phyloP scores from a whole-genome alignment of 1,140 invertebrate genomes.

The Plectrocnemia conspersa region DNA sequence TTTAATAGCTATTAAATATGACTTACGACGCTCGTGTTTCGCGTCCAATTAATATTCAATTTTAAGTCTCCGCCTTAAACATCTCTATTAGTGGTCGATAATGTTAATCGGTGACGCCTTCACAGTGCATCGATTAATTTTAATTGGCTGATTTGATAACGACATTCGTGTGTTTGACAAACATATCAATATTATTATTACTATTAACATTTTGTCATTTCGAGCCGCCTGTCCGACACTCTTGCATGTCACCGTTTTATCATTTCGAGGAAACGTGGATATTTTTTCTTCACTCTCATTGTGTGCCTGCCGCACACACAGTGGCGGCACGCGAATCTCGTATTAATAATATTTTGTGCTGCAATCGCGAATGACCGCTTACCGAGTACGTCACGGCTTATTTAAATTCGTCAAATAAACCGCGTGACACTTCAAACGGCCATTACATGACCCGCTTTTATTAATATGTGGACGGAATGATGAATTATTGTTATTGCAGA shows the following conservation, averaged over 20 bases:
- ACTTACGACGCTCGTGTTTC: too few species aligned
- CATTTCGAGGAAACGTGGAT: conserved; percentile 24
- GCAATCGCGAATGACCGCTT: background rate
- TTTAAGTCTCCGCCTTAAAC: too few species aligned
- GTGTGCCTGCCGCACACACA: too few species aligned
- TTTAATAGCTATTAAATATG: too few species aligned
- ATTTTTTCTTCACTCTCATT: conserved; percentile 24
- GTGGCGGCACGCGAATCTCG: conserved; percentile 21
- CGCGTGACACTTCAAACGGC: conserved; percentile 5
- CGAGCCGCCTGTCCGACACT: background rate
- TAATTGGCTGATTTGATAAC: too few species aligned
- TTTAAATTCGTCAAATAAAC: background rate
- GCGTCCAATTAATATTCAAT: too few species aligned
- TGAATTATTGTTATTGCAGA: background rate
- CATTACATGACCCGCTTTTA: background rate
- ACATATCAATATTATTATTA: too few species aligned
- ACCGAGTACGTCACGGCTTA: background rate
- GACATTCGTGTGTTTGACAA: too few species aligned
- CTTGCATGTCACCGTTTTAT: conserved; percentile 23
- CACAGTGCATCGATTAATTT: too few species aligned
- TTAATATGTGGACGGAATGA: background rate
- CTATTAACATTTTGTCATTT: too few species aligned
- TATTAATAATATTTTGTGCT: conserved; percentile 26
- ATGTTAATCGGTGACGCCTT: too few species aligned
- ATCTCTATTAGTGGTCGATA: too few species aligned